Evolutionary conservation across 2,113 vertebrate genomes (phyloP).

Genomic region (Chascanopsetta lugubris): DNA sequence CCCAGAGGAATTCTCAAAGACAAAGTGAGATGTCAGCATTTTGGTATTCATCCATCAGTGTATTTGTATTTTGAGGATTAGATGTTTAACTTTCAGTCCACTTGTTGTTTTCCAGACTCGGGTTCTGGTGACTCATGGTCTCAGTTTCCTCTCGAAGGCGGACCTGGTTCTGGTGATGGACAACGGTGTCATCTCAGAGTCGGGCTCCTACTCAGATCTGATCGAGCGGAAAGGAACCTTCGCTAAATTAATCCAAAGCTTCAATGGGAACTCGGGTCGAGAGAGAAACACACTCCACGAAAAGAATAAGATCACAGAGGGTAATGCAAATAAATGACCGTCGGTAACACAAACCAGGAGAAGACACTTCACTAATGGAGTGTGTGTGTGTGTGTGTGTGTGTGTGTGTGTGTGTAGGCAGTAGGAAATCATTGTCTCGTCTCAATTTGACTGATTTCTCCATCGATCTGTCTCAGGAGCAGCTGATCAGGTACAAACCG

Average conservation of each 20-base stretch:
- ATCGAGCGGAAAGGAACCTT: conserved; percentile 86
- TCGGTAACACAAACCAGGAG: background rate
- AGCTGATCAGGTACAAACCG: conserved; percentile 72
- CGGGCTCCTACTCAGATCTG: conserved; percentile 89
- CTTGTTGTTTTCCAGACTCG: conserved; percentile 79
- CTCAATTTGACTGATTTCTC: conserved; percentile 76
- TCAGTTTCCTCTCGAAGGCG: conserved; percentile 87
- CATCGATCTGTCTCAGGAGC: conserved; percentile 78
- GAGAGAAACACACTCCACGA: conserved; percentile 46
- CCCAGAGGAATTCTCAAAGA: conserved; percentile 72
- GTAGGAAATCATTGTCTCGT: conserved; percentile 69
- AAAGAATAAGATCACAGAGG: conserved; percentile 32
- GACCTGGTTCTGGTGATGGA: conserved; percentile 89
- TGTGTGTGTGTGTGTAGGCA: conserved; percentile 46
- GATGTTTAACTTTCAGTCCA: background rate
- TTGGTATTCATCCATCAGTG: background rate
- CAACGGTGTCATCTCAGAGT: conserved; percentile 88
- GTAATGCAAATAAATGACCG: background rate
- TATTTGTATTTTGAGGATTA: too few relatives aligned
- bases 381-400: conserved; percentile 3
- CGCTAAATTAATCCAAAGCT: conserved; percentile 88
- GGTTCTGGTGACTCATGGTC: conserved; percentile 88
- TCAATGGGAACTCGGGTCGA: conserved; percentile 78
- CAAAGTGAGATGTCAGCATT: conserved; percentile 47
- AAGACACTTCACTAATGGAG: background rate